Evolutionary conservation across 2,797 vertebrate genomes (phyloP).

Genomic region (Carduelis carduelis): DNA sequence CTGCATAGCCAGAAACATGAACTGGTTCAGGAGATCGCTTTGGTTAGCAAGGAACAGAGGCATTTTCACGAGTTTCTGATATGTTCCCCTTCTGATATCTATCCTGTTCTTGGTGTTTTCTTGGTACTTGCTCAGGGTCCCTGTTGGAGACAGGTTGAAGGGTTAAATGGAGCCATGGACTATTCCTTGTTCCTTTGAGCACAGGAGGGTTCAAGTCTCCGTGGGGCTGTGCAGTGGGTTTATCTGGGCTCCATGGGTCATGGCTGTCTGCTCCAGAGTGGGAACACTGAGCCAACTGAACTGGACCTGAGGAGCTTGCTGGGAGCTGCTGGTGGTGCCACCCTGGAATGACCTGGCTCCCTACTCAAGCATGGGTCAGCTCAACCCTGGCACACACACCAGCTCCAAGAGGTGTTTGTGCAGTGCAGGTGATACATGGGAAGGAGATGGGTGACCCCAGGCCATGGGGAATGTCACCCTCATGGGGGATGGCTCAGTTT

Average conservation of each 20-base stretch:
- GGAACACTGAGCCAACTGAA: rapidly evolving
- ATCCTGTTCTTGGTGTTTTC: neutral
- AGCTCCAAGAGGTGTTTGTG: neutral
- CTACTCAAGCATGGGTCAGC: neutral
- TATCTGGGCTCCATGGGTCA: rapidly evolving
- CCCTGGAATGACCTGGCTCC: neutral
- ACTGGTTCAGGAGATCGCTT: neutral
- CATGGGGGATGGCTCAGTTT: neutral
- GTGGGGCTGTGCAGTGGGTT: neutral
- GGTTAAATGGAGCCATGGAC: neutral
- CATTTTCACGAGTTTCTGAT: neutral
- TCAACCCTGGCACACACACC: neutral
- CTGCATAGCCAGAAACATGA: neutral
- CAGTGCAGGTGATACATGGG: neutral
- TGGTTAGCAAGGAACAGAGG: neutral
- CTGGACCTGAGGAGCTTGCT: rapidly evolving
- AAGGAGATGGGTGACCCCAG: neutral
- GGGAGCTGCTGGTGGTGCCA: neutral
- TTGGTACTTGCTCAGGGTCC: rapidly evolving
- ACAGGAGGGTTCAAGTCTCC: neutral
- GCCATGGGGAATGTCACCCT: rapidly evolving
- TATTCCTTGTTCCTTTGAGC: neutral
- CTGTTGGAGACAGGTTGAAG: neutral
- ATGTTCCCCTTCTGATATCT: neutral
- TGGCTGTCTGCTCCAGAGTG: neutral